phyloP scores from a whole-genome alignment of 2,113 vertebrate species.

The Atractosteus spatula region DNA sequence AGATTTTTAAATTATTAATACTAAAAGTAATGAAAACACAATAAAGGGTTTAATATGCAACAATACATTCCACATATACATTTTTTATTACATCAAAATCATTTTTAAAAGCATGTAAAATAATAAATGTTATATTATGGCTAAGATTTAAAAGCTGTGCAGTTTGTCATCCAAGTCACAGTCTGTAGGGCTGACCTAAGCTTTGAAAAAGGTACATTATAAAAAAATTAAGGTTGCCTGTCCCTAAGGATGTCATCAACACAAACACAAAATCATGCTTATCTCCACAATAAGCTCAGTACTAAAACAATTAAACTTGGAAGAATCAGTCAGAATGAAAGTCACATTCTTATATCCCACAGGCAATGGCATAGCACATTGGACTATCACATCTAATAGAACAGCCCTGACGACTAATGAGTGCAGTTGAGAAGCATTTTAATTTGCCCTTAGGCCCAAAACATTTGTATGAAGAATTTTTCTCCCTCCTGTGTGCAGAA shows the following conservation, averaged over 20 bases:
- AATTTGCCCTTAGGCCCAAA: background rate
- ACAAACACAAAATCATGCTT: constrained; percentile 1
- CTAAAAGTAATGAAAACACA: too few relatives aligned
- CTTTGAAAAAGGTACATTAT: background rate
- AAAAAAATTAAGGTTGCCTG: background rate
- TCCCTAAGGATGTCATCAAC: background rate
- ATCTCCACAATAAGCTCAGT: background rate
- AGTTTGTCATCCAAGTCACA: background rate
- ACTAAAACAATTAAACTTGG: constrained; percentile 13
- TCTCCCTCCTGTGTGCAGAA: constrained; percentile 2
- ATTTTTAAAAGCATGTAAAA: background rate
- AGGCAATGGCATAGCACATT: background rate
- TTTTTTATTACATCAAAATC: too few relatives aligned
- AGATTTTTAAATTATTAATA: too few relatives aligned
- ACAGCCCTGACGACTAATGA: constrained; percentile 11
- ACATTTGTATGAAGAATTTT: constrained; percentile 9
- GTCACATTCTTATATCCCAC: background rate
- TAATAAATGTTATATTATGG: background rate
- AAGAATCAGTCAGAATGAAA: constrained; percentile 5
- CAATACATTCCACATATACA: too few relatives aligned
- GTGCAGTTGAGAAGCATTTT: background rate
- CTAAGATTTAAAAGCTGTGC: background rate
- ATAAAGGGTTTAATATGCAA: too few relatives aligned
- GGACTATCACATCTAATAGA: constrained; percentile 8
- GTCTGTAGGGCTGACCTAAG: background rate